Evolutionary conservation across 2,888 invertebrate species (phyloP).

Genomic region (Gastracanthus pulcherrimus): DNA sequence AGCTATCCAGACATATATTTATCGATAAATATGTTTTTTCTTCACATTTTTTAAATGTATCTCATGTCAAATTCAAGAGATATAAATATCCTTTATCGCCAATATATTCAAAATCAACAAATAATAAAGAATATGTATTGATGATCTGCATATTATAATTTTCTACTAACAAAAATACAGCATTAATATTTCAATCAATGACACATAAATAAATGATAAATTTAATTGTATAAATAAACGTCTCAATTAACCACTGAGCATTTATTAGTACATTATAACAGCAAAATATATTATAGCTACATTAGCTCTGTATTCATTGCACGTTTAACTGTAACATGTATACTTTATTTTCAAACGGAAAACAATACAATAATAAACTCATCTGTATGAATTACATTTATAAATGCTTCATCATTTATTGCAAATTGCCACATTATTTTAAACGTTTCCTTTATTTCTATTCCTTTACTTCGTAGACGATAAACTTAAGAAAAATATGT

Average conservation of each 20-base stretch:
- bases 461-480: neutral
- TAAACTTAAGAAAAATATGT: neutral
- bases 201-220: neutral
- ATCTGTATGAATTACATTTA: neutral
- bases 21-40: too few relatives aligned
- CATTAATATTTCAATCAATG: neutral
- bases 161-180: neutral
- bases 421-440: neutral
- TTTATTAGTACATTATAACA: neutral
- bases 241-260: neutral
- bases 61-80: too few relatives aligned
- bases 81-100: too few relatives aligned
- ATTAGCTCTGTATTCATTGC: neutral
- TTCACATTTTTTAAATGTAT: too few relatives aligned
- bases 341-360: neutral
- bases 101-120: neutral
- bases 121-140: neutral
- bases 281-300: neutral
- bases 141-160: too few relatives aligned
- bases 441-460: neutral
- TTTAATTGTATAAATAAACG: neutral
- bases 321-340: neutral
- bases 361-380: neutral
- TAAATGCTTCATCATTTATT: neutral
- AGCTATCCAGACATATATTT: neutral